Evolutionary conservation across 2,797 vertebrate genomes (phyloP).

Genomic region (Crypturellus tataupa): DNA sequence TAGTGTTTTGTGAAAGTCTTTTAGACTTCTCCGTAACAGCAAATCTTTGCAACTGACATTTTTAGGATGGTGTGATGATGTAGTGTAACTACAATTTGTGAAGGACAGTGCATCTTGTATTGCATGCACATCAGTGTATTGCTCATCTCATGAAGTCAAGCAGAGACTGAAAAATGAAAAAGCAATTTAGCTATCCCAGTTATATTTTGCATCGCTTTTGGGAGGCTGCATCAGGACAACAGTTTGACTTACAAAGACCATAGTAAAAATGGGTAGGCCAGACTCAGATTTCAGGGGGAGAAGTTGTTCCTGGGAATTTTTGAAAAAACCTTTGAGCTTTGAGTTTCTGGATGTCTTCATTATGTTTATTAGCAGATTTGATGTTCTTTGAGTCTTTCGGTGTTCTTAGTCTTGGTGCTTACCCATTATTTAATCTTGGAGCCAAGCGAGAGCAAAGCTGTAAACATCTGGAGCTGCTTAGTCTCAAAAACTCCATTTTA

Average conservation of each 20-base stretch:
- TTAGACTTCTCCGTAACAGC: background rate
- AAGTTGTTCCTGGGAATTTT: background rate
- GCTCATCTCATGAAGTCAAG: background rate
- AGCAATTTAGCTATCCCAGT: background rate
- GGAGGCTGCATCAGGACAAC: background rate
- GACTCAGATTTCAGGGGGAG: background rate
- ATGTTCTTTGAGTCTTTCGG: background rate
- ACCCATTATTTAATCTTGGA: background rate
- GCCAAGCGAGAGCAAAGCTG: background rate
- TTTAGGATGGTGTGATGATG: background rate
- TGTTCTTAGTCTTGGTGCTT: background rate
- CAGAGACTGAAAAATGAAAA: background rate
- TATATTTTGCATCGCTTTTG: background rate
- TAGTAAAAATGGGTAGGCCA: background rate
- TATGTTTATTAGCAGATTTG: background rate
- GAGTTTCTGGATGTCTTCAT: background rate
- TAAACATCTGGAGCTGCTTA: background rate
- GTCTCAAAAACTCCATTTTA: background rate
- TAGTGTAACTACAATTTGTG: background rate
- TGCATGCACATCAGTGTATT: accelerated
- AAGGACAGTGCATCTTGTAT: accelerated
- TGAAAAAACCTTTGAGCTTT: background rate
- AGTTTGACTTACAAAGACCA: background rate
- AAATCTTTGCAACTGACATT: background rate
- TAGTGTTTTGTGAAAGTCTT: background rate